Conservation (phyloP, 2,888 invertebrate genomes). For the Athrips mouffetella region DNA sequence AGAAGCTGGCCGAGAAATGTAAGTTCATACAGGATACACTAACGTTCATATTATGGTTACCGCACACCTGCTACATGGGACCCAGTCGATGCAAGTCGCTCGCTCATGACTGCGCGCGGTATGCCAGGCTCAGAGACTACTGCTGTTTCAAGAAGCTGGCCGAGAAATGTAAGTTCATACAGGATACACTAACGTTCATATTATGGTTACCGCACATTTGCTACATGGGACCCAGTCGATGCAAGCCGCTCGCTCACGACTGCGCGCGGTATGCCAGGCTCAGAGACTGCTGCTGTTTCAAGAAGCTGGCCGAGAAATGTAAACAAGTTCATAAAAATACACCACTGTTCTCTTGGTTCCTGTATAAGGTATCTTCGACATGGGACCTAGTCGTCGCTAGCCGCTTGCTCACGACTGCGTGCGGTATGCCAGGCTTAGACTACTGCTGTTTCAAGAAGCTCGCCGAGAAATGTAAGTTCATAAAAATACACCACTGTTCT, state of each 20-base stretch:
- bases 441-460: too few species aligned
- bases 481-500: too few species aligned
- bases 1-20: constrained; percentile 79
- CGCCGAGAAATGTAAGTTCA: constrained; percentile 80
- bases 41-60: too few species aligned
- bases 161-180: constrained; percentile 74
- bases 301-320: constrained; percentile 74
- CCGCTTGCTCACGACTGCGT: too few species aligned
- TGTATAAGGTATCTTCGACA: too few species aligned
- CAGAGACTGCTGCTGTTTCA: constrained; percentile 82
- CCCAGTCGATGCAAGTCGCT: constrained; percentile 78
- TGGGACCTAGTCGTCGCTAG: too few species aligned
- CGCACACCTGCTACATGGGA: constrained; percentile 83
- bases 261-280: constrained; percentile 81
- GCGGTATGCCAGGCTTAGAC: too few species aligned
- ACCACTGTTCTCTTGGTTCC: too few species aligned
- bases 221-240: constrained; percentile 79
- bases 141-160: constrained; percentile 81
- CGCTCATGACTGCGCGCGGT: constrained; percentile 80
- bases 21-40: constrained; percentile 46
- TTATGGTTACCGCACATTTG: constrained; percentile 84
- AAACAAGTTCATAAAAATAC: constrained; percentile 48
- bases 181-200: too few species aligned
- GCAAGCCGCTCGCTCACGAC: constrained; percentile 78
- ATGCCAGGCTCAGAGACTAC: constrained; percentile 80